These are phyloP conservation scores for Tetramorium bicarinatum DNA, from an alignment of 2,888 invertebrate genomes.

Conservation along the genomic window DNA sequence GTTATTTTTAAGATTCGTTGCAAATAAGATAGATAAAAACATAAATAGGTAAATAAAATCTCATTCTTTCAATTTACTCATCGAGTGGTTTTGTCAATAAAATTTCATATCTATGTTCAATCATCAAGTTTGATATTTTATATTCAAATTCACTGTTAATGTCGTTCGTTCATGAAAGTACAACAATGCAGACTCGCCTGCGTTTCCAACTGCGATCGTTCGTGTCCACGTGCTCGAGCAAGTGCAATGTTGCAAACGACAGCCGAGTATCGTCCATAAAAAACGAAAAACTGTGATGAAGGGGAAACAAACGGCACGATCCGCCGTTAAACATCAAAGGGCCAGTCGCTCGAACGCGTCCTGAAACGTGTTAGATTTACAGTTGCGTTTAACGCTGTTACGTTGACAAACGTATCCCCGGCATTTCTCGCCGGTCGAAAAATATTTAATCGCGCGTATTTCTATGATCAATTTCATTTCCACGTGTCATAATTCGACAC, in stretches of 20 bases:
- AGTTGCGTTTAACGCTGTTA: slow-evolving; percentile 22
- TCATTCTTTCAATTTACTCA: not conserved
- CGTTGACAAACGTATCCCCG: not conserved
- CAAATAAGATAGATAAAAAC: not conserved
- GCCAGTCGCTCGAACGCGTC: not conserved
- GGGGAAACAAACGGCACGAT: slow-evolving; percentile 15
- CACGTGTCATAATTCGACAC: not conserved
- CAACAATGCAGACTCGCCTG: not conserved
- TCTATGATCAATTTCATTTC: slow-evolving; percentile 12
- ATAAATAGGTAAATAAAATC: not conserved
- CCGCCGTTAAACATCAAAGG: slow-evolving; percentile 39
- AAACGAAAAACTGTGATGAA: slow-evolving; percentile 9
- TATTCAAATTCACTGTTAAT: slow-evolving; percentile 3
- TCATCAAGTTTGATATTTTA: not conserved
- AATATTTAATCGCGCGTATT: slow-evolving; percentile 16
- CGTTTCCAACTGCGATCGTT: not conserved
- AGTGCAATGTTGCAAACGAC: slow-evolving; percentile 11
- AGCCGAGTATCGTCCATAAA: slow-evolving; percentile 22
- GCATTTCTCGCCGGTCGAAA: not conserved
- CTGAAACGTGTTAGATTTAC: slow-evolving; percentile 12
- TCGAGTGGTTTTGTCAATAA: not conserved
- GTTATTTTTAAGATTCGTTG: slow-evolving; percentile 2
- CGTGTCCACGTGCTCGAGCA: not conserved
- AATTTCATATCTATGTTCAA: not conserved
- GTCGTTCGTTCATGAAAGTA: not conserved